Evolutionary conservation across 2,113 vertebrate genomes (phyloP).

Genomic region (Eptesicus fuscus): DNA sequence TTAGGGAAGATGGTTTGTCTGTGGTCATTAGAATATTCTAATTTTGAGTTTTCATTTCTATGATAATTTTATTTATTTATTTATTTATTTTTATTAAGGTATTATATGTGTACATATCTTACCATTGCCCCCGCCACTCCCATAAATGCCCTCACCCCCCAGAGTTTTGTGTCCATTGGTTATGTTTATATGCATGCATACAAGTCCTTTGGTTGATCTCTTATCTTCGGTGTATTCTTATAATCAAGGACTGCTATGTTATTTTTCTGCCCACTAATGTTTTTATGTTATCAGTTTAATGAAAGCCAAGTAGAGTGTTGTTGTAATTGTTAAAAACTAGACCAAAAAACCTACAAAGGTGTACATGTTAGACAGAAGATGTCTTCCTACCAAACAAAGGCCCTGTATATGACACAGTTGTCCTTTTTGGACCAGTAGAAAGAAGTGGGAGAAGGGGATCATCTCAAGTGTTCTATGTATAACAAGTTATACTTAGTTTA

Average conservation of each 20-base stretch:
- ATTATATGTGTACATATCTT: no score
- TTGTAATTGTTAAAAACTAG: conserved; percentile 12
- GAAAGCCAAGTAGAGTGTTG: background rate
- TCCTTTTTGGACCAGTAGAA: background rate
- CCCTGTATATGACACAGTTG: background rate
- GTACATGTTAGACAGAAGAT: conserved; percentile 26
- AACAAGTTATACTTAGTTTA: background rate
- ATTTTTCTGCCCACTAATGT: conserved; percentile 19
- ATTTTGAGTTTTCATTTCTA: conserved; percentile 44
- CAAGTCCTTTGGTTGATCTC: no score
- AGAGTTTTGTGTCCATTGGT: no score
- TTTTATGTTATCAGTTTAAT: conserved; percentile 43
- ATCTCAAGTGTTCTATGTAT: background rate
- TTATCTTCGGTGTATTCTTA: no score
- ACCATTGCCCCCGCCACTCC: no score
- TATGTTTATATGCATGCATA: no score
- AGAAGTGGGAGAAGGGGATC: background rate
- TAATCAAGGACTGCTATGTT: background rate
- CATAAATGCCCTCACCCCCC: no score
- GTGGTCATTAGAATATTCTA: conserved; percentile 19
- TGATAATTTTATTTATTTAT: no score
- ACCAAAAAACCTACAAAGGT: background rate
- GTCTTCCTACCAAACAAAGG: conserved; percentile 3
- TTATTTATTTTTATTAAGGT: no score
- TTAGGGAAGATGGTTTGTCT: background rate